Evolutionary conservation across 2,797 vertebrate genomes (phyloP), one percentile per base, ranked within the genome.

Genomic region (Spea hammondii): DNA sequence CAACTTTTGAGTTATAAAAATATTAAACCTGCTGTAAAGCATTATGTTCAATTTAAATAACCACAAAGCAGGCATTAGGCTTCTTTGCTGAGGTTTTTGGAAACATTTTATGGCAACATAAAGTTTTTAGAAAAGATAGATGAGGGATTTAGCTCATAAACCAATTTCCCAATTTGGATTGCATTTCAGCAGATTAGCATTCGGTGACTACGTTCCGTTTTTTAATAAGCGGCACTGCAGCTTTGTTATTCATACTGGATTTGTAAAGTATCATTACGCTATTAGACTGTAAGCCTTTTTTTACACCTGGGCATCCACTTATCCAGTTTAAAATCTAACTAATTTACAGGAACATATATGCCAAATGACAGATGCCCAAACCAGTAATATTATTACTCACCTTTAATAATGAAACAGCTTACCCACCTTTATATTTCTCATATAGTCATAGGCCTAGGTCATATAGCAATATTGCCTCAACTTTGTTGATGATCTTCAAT

Each of bases 1-100:
- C 92, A 93, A 91, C 92, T 92, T 89, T 89, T 88, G 91, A 92
- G 92, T 93, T 93, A 93, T 93, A 93, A 93, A 93, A 93, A 92
- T 92, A 91, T 93, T 93, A 92, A 92, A 92, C 91, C 91, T 92
- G 91, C 91, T 90, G 89, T 93, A 93, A 92, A 92, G 90, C 88
- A 92, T 90, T 92, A 91, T 88, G 88, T 92, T 92, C 91, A 82
- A 92, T 93, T 93, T 93, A 93, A 91, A 92, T 93, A 93, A 93
- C 89, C 91, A 91, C 90, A 89, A 87, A 91, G 88, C 86, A 89
- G 89, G 91, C 89, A 90, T 91, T 89, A 92, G 91, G 86, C 83
- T 92, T 84, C 86, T 89, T 88, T 90, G 87, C 87, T 89, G 89
- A 89, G 90, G 88, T 90, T 92, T 92, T 92, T 90, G 92, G 88